A percentile compares a stretch with the other conserved stretches of the same genome.
Evolutionary conservation across 2,888 invertebrate species (phyloP).

Genomic region (Ashinkailepas kermadecensis): DNA sequence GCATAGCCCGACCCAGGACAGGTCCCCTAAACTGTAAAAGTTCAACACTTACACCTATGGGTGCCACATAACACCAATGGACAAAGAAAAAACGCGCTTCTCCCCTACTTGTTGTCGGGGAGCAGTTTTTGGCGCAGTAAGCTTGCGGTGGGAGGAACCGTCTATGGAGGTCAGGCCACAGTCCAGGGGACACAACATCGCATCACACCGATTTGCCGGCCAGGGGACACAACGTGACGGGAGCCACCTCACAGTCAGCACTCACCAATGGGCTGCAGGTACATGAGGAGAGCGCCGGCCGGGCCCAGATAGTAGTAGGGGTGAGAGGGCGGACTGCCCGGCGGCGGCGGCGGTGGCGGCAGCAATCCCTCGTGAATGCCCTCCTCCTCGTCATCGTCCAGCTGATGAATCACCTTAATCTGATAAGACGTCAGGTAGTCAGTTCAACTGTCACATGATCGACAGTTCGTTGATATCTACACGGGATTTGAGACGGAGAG

Average conservation of each 20-base stretch:
- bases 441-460: neutral
- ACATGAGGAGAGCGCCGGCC: slow-evolving; percentile 7
- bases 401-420: neutral
- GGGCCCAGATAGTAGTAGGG: slow-evolving; percentile 18
- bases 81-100: neutral
- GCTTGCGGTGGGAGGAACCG: neutral
- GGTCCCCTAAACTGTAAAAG: too few species aligned
- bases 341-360: slow-evolving; percentile 1
- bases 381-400: neutral
- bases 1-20: too few species aligned
- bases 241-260: neutral
- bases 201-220: neutral
- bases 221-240: neutral
- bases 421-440: neutral
- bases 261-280: slow-evolving; percentile 5
- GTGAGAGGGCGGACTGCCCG: neutral
- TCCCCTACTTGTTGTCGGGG: too few species aligned
- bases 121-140: neutral
- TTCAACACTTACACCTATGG: too few species aligned
- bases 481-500: neutral
- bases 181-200: neutral
- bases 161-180: neutral
- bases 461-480: neutral
- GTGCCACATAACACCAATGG: neutral
- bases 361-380: neutral